These are phyloP conservation scores for Anolis sagrei DNA, from an alignment of 2,113 vertebrate genomes.

Conservation along the genomic window DNA sequence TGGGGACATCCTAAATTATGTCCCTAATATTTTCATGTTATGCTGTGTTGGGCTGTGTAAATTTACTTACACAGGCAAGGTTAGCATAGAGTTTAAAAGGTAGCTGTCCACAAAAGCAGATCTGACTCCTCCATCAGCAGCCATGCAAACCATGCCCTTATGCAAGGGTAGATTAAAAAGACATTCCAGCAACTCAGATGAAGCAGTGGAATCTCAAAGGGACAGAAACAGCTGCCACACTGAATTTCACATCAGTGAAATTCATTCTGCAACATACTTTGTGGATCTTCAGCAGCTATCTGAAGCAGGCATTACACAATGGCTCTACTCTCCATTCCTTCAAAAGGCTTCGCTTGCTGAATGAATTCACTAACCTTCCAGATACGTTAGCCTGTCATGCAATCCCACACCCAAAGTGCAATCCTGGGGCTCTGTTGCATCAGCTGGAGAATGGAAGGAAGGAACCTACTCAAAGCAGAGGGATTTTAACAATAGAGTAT, in stretches of 20 bases:
- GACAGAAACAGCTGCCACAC: not conserved
- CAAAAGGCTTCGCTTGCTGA: not conserved
- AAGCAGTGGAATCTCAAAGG: not conserved
- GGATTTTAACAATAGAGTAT: not conserved
- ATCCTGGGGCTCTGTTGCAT: not conserved
- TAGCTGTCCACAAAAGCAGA: not conserved
- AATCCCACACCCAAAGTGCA: not conserved
- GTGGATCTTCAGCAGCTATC: not conserved
- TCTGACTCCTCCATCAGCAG: not conserved
- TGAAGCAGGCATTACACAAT: not conserved
- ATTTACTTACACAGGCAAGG: not conserved
- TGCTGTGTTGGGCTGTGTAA: not conserved
- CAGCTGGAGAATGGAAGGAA: not conserved
- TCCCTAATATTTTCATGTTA: not conserved
- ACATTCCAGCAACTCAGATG: constrained; percentile 1
- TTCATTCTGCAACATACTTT: not conserved
- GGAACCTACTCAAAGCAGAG: not conserved
- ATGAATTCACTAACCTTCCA: not conserved
- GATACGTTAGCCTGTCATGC: not conserved
- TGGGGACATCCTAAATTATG: not conserved
- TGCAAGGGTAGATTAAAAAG: constrained; percentile 18
- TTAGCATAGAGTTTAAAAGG: not conserved
- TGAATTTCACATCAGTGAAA: not conserved
- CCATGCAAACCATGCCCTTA: not conserved
- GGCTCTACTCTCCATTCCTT: not conserved